Evolutionary conservation across 2,113 vertebrate species (phyloP), one percentile per base, ranked within the genome.

Genomic region (Prunella himalayana): DNA sequence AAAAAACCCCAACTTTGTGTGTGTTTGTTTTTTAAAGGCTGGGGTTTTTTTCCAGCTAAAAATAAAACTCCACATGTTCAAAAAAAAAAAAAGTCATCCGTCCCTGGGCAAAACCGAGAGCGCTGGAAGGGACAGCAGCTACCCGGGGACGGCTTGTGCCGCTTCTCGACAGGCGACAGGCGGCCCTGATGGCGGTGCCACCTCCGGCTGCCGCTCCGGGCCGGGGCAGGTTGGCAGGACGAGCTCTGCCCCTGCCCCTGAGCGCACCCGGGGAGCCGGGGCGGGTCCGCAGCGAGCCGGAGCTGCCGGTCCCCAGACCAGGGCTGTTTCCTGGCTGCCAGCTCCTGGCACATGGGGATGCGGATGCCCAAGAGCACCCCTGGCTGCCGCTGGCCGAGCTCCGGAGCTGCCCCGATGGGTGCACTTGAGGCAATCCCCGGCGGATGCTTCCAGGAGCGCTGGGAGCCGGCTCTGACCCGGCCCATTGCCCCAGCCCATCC

Each of bases 1-100:
- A 86, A 57, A 51, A 51, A 51, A 42, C 42, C 41, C 41, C 42
- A 25, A 65, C 75, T 92, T 90, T 21, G 59, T 2, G 33, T 14
- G 22, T 13, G 2, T 81, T 88, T 90, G 66, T 89, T 79, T 92
- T 92, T 86, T 86, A 88, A 92, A 93, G 88, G 68, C 76, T 83
- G 53, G 12, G n/a, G 7, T 4, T 24, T 47, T 73, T 78, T 79
- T 49, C 27, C 53, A 81, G 68, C 87, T 95, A 92, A 94, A 96
- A 94, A 92, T 90, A 94, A 92, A 92, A 50, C 54, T 59, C 84
- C 85, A 80, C 73, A 35, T 70, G 49, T 35, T 71, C 1, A 3
- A 61, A 42, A 75, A 44, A 70, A 59, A 51, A 65, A 25, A 41
- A 50, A 11, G 24, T 25, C 64, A 78, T 37, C 33, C 2, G 0